phyloP scores from a whole-genome alignment of 2,113 vertebrate genomes.

The Columba janthina region DNA sequence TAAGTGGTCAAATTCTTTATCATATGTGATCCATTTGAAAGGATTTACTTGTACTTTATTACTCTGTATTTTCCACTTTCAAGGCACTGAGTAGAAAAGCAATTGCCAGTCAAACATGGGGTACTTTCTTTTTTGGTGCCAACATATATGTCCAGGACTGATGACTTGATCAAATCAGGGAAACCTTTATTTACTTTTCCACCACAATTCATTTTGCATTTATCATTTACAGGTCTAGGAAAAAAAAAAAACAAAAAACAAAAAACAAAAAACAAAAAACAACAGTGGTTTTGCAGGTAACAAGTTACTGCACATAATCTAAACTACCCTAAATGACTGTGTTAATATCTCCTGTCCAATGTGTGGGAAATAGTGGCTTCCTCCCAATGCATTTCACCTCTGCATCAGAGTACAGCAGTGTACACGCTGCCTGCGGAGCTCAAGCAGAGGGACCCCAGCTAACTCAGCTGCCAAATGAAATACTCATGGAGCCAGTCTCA shows the following conservation, averaged over 20 bases:
- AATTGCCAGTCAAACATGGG: background rate
- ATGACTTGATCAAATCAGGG: background rate
- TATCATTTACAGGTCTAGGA: background rate
- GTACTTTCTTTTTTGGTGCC: background rate
- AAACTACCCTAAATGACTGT: background rate
- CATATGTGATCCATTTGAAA: background rate
- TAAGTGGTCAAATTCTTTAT: background rate
- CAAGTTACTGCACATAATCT: background rate
- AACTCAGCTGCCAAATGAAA: background rate
- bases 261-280: no score
- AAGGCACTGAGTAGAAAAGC: background rate
- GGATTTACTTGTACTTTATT: background rate
- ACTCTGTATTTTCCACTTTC: background rate
- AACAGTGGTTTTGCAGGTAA: background rate
- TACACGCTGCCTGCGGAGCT: background rate
- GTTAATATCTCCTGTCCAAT: background rate
- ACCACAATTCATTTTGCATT: background rate
- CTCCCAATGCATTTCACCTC: background rate
- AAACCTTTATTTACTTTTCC: background rate
- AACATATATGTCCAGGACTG: background rate
- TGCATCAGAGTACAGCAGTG: background rate
- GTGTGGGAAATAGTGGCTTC: background rate
- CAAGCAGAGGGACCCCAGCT: background rate
- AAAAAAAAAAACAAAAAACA: background rate
- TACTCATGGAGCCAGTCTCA: fast-evolving